Evolutionary conservation across 1,140 invertebrate genomes (phyloP).

Genomic region (Frieseomelitta varia): DNA sequence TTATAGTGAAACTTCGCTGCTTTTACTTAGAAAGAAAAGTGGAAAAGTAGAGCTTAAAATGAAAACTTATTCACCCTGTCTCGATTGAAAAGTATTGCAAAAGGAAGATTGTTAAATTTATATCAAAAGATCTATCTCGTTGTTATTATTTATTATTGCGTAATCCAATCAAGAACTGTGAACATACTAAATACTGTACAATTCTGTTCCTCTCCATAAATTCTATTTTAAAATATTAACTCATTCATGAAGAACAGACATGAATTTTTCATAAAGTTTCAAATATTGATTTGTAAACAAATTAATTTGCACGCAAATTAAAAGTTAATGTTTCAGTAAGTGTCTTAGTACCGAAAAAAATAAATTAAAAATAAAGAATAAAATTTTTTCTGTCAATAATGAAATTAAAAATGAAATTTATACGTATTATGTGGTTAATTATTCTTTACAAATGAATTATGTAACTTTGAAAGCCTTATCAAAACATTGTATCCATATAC

Average conservation of each 20-base stretch:
- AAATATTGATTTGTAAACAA: background rate
- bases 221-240: background rate
- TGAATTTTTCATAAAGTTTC: background rate
- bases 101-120: background rate
- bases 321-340: background rate
- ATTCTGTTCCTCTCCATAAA: background rate
- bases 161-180: background rate
- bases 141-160: background rate
- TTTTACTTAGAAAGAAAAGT: background rate
- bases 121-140: background rate
- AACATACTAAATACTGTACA: background rate
- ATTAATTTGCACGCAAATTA: background rate
- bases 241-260: background rate
- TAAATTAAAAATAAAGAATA: too few relatives aligned
- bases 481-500: too few relatives aligned
- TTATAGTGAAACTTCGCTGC: slow-evolving; percentile 7
- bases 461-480: too few relatives aligned
- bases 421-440: too few relatives aligned
- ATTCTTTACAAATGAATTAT: too few relatives aligned
- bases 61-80: slow-evolving; percentile 11
- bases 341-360: too few relatives aligned
- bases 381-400: too few relatives aligned
- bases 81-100: background rate
- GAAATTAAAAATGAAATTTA: too few relatives aligned
- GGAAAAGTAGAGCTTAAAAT: too few relatives aligned